Percentiles rank a stretch among this genome's conserved stretches.
Evolutionary conservation across 2,113 vertebrate genomes (phyloP).

Genomic region (Scatophagus argus): DNA sequence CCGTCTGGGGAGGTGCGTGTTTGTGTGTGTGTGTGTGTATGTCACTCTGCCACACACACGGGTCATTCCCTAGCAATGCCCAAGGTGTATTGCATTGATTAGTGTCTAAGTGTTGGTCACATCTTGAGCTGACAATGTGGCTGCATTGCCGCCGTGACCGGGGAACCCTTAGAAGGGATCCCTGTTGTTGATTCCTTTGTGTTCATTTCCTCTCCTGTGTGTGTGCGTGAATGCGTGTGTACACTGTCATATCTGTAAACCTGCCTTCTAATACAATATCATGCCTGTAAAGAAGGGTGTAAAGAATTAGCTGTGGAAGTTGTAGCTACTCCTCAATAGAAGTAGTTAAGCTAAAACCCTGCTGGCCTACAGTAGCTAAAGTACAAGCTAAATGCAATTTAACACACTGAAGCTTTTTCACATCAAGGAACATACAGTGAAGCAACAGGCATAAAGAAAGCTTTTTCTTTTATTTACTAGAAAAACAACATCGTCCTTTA

Average conservation of each 20-base stretch:
- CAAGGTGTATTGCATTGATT: constrained; percentile 73
- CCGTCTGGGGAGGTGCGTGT: constrained; percentile 65
- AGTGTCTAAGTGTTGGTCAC: constrained; percentile 52
- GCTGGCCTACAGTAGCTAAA: background rate
- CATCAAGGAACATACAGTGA: background rate
- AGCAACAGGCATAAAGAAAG: background rate
- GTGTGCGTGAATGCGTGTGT: constrained; percentile 25
- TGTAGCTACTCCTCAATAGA: background rate
- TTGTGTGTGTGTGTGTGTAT: constrained; percentile 37
- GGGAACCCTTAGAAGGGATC: constrained; percentile 18
- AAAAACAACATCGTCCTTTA: background rate
- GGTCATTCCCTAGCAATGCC: constrained; percentile 64
- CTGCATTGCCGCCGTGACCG: constrained; percentile 22
- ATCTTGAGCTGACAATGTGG: constrained; percentile 49
- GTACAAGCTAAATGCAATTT: background rate
- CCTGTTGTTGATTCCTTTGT: constrained; percentile 11
- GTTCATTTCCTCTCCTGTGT: constrained; percentile 3
- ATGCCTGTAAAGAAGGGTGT: background rate
- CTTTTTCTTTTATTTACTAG: background rate
- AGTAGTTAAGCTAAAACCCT: background rate
- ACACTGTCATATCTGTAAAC: background rate
- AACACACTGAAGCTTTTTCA: background rate
- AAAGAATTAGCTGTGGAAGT: background rate
- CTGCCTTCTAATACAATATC: background rate
- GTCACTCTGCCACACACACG: constrained; percentile 42